Base-by-base conservation (phyloP, 92 coral and sea anemone species). In the Ricordea florida region DNA sequence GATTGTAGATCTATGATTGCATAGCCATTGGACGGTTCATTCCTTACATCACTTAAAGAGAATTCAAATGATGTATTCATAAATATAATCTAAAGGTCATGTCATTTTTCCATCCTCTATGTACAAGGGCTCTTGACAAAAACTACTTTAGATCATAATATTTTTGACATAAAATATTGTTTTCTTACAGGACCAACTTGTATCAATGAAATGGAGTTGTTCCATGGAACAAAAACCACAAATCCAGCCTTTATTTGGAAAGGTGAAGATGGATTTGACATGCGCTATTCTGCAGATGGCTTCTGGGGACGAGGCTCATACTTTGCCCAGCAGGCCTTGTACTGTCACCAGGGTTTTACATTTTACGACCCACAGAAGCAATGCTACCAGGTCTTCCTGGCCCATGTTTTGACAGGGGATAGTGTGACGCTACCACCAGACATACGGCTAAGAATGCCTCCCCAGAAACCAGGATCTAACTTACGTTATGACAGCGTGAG, bases 251-350 rank as follows among this genome's bases (percentile, higher is more conserved):
- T 40, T 15, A 84, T 91, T 26, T 91, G 93, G 92, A 75, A 68
- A 66, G 82, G 87, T 35, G 97, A 91, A 49, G 90, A 82, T 69
- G 97, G 97, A 35, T 91, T 91, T 70, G 97, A 91, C 67, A 82
- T 91, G 93, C 89, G 97, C 0, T 81, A 82, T 74, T 87, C 92
- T 32, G 78, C 82, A 1, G 77, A 72, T 30, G 97, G 97, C 7
- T 78, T 83, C 84, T 91, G 97, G 97, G 97, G 97, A 6, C 71
- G 79, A 37, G 97, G 97, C 0, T 44, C 87, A 8, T 91, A 91
- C 75, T 91, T 91, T 37, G 97, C 97, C 23, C 71, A 77, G 5
- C 79, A 87, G 47, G 92, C 92, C 0, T 58, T 85, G 3, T 91
- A 91, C 27, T 77, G 92, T 31, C 92, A 87, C 40, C 58, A 40